phyloP scores from a whole-genome alignment of 2,113 vertebrate species.

The Mus spicilegus region DNA sequence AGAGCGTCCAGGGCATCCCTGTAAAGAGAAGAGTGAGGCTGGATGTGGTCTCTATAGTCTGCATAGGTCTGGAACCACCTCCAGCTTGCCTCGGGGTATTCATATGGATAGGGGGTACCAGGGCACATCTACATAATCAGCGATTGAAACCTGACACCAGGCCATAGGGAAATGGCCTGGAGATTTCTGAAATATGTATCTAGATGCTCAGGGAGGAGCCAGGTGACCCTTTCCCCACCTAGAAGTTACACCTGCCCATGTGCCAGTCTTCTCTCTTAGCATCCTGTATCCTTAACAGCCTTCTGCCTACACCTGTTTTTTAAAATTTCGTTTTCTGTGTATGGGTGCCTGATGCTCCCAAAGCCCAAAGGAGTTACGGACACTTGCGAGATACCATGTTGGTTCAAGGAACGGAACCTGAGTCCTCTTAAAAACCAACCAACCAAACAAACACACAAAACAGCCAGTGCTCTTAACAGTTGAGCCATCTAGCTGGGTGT shows the following conservation, averaged over 20 bases:
- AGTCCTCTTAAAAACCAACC: not conserved
- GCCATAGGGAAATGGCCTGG: not conserved
- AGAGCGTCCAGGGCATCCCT: slow-evolving; percentile 98
- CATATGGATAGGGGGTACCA: no score
- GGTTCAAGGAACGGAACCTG: not conserved
- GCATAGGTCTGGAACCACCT: not conserved
- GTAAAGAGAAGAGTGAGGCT: not conserved
- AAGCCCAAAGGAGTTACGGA: not conserved
- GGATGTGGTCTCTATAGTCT: not conserved
- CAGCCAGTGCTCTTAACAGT: not conserved
- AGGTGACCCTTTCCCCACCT: not conserved
- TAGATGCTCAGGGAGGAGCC: not conserved
- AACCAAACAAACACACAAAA: no score
- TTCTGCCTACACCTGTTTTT: not conserved
- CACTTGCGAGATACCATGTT: no score
- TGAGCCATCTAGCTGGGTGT: not conserved
- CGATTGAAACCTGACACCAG: not conserved
- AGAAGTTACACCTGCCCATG: not conserved
- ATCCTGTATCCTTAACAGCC: not conserved
- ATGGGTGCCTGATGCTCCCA: no score
- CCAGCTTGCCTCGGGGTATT: no score
- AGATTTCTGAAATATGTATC: not conserved
- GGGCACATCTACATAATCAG: not conserved
- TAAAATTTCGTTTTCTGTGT: not conserved
- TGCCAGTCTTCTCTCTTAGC: not conserved